Evolutionary conservation across 2,888 invertebrate genomes (phyloP).

Genomic region (Slavum lentiscoides): DNA sequence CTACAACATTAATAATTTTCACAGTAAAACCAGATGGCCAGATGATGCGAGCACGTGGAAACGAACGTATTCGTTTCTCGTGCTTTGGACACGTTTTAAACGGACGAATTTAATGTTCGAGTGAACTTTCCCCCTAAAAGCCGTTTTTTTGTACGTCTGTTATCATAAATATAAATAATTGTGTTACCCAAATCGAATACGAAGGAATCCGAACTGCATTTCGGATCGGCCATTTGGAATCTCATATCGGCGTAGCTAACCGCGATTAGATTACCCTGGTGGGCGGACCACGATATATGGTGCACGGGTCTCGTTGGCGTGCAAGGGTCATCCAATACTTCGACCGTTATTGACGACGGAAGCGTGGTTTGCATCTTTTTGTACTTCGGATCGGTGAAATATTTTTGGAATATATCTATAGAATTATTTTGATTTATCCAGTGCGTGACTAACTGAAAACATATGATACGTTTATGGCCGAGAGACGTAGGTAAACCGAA

Average conservation of each 20-base stretch:
- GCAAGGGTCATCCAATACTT: constrained; percentile 82
- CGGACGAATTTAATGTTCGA: too few species aligned
- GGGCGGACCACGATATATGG: constrained; percentile 88
- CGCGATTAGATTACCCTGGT: constrained; percentile 79
- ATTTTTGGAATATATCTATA: constrained; percentile 88
- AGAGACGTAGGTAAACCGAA: too few species aligned
- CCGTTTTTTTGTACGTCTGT: too few species aligned
- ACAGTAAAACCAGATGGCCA: too few species aligned
- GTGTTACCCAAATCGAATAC: constrained; percentile 88
- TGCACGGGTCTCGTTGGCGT: constrained; percentile 71
- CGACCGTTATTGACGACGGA: constrained; percentile 77
- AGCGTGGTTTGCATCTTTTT: neutral
- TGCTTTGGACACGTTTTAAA: too few species aligned
- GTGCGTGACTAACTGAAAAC: constrained; percentile 69
- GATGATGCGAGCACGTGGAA: too few species aligned
- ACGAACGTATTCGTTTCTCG: too few species aligned
- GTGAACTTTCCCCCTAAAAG: too few species aligned
- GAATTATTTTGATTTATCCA: constrained; percentile 91
- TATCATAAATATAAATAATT: too few species aligned
- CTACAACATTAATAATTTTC: too few species aligned
- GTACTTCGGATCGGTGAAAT: constrained; percentile 69
- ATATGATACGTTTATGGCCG: neutral
- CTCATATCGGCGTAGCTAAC: constrained; percentile 83
- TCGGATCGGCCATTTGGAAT: constrained; percentile 70
- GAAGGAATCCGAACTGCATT: constrained; percentile 71